Conservation (phyloP, 2,797 vertebrate genomes). For the Nannoperca obscura region DNA sequence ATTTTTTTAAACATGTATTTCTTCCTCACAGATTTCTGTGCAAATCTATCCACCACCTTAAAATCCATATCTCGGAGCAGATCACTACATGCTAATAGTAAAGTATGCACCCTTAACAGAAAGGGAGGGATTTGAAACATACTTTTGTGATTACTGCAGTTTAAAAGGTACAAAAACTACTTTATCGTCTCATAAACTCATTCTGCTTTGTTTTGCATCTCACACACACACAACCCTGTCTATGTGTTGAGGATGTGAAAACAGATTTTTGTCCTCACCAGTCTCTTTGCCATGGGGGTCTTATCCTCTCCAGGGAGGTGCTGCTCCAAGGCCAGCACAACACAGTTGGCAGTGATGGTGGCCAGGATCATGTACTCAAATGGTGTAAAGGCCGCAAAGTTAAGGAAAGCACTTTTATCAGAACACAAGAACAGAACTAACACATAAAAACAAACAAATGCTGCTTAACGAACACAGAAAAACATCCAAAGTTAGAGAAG, state of each 20-base stretch:
- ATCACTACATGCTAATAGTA: neutral
- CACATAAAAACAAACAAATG: slow-evolving; percentile 1
- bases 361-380: slow-evolving; percentile 99
- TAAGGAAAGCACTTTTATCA: slow-evolving; percentile 84
- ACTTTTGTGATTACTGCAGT: neutral
- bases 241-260: slow-evolving; percentile 24
- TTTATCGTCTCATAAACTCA: neutral
- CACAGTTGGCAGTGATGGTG: slow-evolving; percentile 99
- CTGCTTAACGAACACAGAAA: neutral
- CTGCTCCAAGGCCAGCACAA: slow-evolving; percentile 96
- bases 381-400: slow-evolving; percentile 88
- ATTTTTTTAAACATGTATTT: too few relatives aligned
- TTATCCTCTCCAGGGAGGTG: slow-evolving; percentile 98
- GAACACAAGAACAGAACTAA: slow-evolving; percentile 5
- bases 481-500: neutral
- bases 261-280: slow-evolving; percentile 86
- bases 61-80: neutral
- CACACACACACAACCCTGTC: neutral
- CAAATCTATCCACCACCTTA: neutral
- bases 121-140: neutral
- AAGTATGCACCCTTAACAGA: neutral
- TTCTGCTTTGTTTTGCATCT: slow-evolving; percentile 15
- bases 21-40: neutral
- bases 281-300: slow-evolving; percentile 97
- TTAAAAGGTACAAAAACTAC: neutral